Percentiles rank a stretch among this genome's conserved stretches.
phyloP scores from a whole-genome alignment of 2,797 vertebrate genomes.

The Acropternis orthonyx region DNA sequence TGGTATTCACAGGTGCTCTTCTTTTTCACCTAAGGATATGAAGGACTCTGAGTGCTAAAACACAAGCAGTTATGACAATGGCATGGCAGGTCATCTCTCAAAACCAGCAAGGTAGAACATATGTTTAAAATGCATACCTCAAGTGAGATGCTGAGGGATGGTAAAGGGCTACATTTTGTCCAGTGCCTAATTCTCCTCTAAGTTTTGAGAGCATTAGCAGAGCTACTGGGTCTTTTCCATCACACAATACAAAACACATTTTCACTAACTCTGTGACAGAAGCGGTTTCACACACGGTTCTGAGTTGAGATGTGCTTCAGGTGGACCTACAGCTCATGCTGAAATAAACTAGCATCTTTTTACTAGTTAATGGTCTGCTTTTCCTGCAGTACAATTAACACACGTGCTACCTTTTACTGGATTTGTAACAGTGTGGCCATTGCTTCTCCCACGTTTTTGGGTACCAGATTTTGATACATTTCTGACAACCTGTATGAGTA shows the following conservation, averaged over 20 bases:
- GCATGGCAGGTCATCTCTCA: not conserved
- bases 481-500: not conserved
- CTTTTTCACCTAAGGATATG: not conserved
- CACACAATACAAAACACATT: not conserved
- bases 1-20: not conserved
- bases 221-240: not conserved
- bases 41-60: not conserved
- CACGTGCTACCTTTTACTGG: not conserved
- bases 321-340: not conserved
- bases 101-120: not conserved
- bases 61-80: not conserved
- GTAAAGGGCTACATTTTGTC: not conserved
- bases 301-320: not conserved
- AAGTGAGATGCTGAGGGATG: not conserved
- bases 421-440: not conserved
- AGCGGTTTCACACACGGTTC: accelerated
- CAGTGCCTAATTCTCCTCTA: not conserved
- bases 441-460: not conserved
- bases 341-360: not conserved
- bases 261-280: not conserved
- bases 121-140: not conserved
- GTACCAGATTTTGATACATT: not conserved
- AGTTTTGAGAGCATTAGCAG: not conserved
- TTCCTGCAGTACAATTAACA: not conserved
- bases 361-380: not conserved